These are phyloP conservation scores for Menidia beryllina DNA, from an alignment of 2,113 vertebrate genomes.

Conservation along the genomic window DNA sequence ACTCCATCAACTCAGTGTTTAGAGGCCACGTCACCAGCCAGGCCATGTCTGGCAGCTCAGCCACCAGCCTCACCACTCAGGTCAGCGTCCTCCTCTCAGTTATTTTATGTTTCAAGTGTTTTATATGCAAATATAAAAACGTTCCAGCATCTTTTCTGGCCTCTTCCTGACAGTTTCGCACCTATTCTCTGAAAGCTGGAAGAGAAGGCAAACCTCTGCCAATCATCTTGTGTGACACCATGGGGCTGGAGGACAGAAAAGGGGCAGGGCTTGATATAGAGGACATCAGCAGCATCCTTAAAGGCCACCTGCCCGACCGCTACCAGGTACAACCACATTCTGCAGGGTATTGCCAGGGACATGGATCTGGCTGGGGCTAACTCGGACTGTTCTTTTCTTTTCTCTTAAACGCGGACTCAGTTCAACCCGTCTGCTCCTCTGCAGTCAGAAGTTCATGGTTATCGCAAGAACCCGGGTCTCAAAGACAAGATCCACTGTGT, in stretches of 20 bases:
- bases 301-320: constrained; percentile 51
- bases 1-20: constrained; percentile 66
- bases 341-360: not conserved
- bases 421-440: constrained; percentile 57
- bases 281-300: constrained; percentile 70
- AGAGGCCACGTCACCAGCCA: constrained; percentile 62
- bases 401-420: constrained; percentile 16
- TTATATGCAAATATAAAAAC: accelerated
- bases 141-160: not conserved
- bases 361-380: not conserved
- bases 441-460: constrained; percentile 12
- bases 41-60: constrained; percentile 55
- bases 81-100: constrained; percentile 6
- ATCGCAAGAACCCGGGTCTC: constrained; percentile 20
- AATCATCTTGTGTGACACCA: constrained; percentile 72
- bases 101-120: not conserved
- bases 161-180: constrained; percentile 48
- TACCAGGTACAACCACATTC: constrained; percentile 50
- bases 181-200: constrained; percentile 50
- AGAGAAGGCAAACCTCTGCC: constrained; percentile 56
- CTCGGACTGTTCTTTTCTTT: not conserved
- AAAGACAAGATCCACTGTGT: constrained; percentile 70
- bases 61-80: constrained; percentile 65
- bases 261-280: constrained; percentile 69
- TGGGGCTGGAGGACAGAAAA: constrained; percentile 76